These are phyloP conservation scores for Megalurothrips usitatus DNA, from an alignment of 2,888 invertebrate species.

Conservation along the genomic window DNA sequence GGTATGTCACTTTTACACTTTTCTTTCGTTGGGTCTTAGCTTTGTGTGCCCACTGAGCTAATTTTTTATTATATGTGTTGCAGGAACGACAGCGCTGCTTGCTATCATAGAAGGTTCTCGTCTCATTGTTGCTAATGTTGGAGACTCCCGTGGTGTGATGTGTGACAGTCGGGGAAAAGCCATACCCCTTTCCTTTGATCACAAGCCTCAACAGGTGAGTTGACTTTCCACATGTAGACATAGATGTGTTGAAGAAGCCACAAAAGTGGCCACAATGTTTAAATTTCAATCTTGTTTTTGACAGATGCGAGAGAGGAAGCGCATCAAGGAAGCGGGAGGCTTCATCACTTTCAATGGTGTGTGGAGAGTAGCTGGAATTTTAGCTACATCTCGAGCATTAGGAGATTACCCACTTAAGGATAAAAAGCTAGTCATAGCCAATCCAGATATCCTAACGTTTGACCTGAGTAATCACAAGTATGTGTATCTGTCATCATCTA, in stretches of 20 bases:
- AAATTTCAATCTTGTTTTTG: conserved; percentile 36
- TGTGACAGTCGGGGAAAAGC: conserved; percentile 86
- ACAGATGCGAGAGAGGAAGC: conserved; percentile 79
- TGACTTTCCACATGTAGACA: background rate
- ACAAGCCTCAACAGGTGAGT: conserved; percentile 89
- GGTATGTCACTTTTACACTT: conserved; percentile 45
- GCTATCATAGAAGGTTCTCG: conserved; percentile 78
- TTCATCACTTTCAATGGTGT: conserved; percentile 93
- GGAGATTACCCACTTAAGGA: conserved; percentile 95
- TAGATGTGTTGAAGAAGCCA: background rate
- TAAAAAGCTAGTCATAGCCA: conserved; percentile 87
- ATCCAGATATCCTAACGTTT: conserved; percentile 91
- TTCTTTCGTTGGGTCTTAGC: background rate
- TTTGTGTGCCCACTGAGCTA: conserved; percentile 25
- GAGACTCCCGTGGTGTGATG: conserved; percentile 94
- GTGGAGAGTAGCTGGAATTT: conserved; percentile 91
- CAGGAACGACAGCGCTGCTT: conserved; percentile 88
- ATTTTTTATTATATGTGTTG: conserved; percentile 41
- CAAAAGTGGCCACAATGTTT: conserved; percentile 27
- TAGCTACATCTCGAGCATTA: conserved; percentile 89
- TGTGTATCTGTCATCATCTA: background rate
- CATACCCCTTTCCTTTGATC: conserved; percentile 90
- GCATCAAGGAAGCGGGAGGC: conserved; percentile 93
- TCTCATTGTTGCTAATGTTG: conserved; percentile 91
- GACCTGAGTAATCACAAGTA: conserved; percentile 73